Conservation (phyloP, 2,797 vertebrate genomes). For the Remorina albescens region DNA sequence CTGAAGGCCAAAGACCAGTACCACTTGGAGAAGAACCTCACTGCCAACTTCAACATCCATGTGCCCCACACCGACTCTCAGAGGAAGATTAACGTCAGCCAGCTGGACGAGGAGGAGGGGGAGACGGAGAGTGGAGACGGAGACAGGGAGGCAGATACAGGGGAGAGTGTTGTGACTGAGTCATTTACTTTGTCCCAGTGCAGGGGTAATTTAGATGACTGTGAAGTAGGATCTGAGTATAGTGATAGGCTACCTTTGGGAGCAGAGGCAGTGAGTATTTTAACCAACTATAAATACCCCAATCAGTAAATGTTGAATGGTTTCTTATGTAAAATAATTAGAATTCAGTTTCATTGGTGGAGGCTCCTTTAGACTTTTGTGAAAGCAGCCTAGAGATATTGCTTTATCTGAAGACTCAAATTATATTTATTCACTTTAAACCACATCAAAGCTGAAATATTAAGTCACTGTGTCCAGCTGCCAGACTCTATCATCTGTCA, state of each 20-base stretch:
- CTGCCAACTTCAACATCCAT: slow-evolving; percentile 87
- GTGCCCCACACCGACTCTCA: slow-evolving; percentile 89
- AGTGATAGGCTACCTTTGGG: slow-evolving; percentile 94
- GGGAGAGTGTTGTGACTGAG: slow-evolving; percentile 88
- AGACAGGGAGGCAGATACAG: slow-evolving; percentile 82
- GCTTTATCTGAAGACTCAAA: slow-evolving; percentile 2
- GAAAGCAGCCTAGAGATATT: not conserved
- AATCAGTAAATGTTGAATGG: slow-evolving; percentile 29
- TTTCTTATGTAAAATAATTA: not conserved
- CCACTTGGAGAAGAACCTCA: slow-evolving; percentile 91
- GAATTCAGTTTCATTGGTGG: not conserved
- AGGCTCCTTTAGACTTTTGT: too few species aligned
- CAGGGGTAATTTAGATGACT: slow-evolving; percentile 89
- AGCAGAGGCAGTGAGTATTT: slow-evolving; percentile 94
- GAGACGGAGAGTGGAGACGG: slow-evolving; percentile 68
- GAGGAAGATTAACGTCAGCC: slow-evolving; percentile 88
- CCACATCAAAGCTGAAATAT: not conserved
- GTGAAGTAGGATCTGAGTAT: slow-evolving; percentile 92
- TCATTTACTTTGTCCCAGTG: slow-evolving; percentile 88
- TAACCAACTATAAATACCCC: slow-evolving; percentile 76
- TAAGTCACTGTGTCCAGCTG: not conserved
- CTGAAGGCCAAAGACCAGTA: slow-evolving; percentile 92
- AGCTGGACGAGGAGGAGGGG: slow-evolving; percentile 79
- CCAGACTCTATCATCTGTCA: not conserved
- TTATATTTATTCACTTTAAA: slow-evolving; percentile 1